Conservation (phyloP, 2,113 vertebrate species). For the Heliornis fulica region DNA sequence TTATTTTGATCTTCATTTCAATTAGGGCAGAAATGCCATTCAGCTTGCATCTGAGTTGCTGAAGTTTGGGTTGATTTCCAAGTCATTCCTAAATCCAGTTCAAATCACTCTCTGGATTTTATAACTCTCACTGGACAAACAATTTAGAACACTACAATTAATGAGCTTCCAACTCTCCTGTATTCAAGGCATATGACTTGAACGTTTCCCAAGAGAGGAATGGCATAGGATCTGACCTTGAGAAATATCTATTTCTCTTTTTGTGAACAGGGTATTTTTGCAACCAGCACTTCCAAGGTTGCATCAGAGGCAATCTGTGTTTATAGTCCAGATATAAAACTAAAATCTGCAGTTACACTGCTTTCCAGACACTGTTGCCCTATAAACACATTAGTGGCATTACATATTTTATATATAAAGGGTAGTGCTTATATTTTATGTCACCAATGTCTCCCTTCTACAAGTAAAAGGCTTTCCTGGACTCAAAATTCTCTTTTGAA, state of each 20-base stretch:
- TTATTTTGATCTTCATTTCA: background rate
- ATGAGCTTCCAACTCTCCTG: background rate
- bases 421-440: background rate
- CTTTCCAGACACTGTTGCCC: background rate
- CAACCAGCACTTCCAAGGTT: background rate
- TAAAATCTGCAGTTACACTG: background rate
- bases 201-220: background rate
- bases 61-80: background rate
- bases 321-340: background rate
- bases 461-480: background rate
- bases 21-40: background rate
- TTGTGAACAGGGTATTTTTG: background rate
- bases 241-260: background rate
- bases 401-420: background rate
- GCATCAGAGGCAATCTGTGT: background rate
- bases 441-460: background rate
- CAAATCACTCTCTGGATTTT: background rate
- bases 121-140: background rate
- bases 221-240: background rate
- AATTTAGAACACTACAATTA: background rate
- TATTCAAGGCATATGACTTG: background rate
- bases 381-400: background rate
- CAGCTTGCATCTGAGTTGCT: background rate
- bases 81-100: background rate
- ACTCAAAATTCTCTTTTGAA: background rate